phyloP scores from a whole-genome alignment of 1,140 invertebrate species.

The Pseudomyrmex cubaensis region DNA sequence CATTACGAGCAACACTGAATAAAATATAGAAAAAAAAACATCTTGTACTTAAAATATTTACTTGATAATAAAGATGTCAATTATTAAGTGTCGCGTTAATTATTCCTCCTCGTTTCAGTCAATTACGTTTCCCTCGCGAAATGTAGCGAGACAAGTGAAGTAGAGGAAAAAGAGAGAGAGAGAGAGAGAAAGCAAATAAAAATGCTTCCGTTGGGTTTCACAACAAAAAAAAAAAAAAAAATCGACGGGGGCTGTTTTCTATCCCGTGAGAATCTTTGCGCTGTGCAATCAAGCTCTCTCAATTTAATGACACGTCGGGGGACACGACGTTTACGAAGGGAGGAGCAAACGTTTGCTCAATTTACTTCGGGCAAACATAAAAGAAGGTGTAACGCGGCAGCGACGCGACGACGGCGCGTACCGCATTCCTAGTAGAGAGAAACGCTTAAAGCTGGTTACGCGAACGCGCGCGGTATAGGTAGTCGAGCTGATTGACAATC shows the following conservation, averaged over 20 bases:
- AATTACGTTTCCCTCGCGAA: not conserved
- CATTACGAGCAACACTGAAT: no score
- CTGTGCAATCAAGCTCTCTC: constrained; percentile 4
- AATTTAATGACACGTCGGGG: constrained; percentile 54
- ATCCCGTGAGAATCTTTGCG: constrained; percentile 13
- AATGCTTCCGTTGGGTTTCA: not conserved
- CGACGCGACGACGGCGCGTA: not conserved
- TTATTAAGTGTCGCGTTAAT: not conserved
- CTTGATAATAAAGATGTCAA: not conserved
- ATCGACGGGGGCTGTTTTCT: not conserved
- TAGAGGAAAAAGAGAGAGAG: not conserved
- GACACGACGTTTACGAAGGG: constrained; percentile 5
- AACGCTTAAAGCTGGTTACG: not conserved
- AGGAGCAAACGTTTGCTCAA: constrained; percentile 43
- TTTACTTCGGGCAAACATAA: constrained; percentile 51
- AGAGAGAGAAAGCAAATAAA: not conserved
- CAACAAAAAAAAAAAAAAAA: not conserved
- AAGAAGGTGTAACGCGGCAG: not conserved
- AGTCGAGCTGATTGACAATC: no score
- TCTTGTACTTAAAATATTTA: no score
- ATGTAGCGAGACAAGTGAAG: not conserved
- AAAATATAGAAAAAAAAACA: no score
- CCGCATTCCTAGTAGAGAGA: not conserved
- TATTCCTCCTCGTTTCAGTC: not conserved
- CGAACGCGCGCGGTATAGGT: no score